A percentile compares a stretch with the other conserved stretches of the same genome.
Conservation (phyloP, 2,113 vertebrate genomes). For the Tragelaphus scriptus region DNA sequence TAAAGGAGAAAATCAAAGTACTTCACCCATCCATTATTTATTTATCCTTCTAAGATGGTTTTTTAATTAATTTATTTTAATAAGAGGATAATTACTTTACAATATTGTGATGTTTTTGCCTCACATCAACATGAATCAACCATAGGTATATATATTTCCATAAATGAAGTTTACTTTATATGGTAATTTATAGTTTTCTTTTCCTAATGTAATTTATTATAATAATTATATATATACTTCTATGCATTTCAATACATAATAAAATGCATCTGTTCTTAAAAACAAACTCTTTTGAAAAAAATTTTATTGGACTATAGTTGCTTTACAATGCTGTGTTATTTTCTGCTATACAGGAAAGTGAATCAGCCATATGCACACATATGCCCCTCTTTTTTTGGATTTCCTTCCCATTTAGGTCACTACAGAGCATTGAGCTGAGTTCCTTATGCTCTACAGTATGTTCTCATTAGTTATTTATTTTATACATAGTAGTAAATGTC, state of each 20-base stretch:
- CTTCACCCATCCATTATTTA: neutral
- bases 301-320: neutral
- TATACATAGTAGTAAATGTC: neutral
- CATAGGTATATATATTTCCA: neutral
- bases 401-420: neutral
- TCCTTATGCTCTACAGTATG: neutral
- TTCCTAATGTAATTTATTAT: neutral
- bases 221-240: neutral
- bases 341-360: neutral
- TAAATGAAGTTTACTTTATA: neutral
- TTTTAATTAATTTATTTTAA: neutral
- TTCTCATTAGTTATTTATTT: neutral
- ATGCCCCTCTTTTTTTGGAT: neutral
- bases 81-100: neutral
- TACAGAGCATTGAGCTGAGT: neutral
- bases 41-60: neutral
- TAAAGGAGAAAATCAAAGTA: neutral
- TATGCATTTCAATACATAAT: neutral
- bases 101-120: neutral
- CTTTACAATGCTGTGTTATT: neutral
- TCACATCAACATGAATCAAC: neutral
- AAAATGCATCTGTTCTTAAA: neutral
- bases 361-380: neutral
- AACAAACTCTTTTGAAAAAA: neutral
- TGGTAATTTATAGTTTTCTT: neutral